Base-by-base conservation (phyloP, 2,888 invertebrate genomes). In the Latrodectus elegans region DNA sequence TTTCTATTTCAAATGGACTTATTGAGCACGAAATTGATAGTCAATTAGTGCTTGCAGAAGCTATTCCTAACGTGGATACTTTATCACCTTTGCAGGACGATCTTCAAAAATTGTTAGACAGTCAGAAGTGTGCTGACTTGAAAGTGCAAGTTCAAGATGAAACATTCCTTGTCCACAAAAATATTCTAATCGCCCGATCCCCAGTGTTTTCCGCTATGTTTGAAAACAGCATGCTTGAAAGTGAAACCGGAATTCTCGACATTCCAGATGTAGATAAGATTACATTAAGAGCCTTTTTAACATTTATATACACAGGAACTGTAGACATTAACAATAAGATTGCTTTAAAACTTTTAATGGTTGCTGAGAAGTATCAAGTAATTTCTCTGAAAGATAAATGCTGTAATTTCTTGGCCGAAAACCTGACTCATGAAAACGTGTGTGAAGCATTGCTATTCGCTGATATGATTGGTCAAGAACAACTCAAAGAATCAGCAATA, bases 311-410 rank as follows among this genome's bases (percentile, higher is more conserved):
- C 14, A 64, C 64, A 10, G 76, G 60, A 11, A 15, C 1, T 0
- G 65, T 65, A 38, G 49, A 51, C 6, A 0, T 76, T 26, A n/a
- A 76, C 8, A 12, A 22, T 10, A n/a, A 49, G 1, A 76, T 11
- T 8, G 76, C 76, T 1, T 10, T 76, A 12, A 26, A 64, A 10
- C 8, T 76, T 4, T 65, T 65, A 12, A 49, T 9, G 10, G 76
- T 65, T 12, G 76, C 76, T 0, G 76, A 76, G 8, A 76, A 65
- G 65, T 76, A 76, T 51, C 22, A 76, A 10, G 8, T 76, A 8
- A 10, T 49, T 11, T 15, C 64, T n/a, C 49, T 76, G 11, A 76
- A 49, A 15, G 51, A 64, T 10, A 49, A 65, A n/a, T 76, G 76
- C 14, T 38, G 15, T 1, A 17, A 64, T 38, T 76, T 65, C 65